Conservation (phyloP, 2,797 vertebrate species). For the Danio aesculapii region DNA sequence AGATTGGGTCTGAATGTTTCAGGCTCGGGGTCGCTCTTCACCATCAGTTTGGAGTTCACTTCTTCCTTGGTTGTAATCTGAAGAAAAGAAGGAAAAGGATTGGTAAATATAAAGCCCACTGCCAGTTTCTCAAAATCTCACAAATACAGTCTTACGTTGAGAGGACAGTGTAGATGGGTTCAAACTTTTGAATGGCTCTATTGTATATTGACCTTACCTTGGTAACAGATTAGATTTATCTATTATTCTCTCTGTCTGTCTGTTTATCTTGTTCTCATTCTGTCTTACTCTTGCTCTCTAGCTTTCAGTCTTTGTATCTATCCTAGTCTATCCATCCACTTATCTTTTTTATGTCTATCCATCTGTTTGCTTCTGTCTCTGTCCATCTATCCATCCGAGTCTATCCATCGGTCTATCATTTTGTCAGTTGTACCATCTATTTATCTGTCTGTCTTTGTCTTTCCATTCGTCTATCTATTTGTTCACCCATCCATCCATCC, state of each 20-base stretch:
- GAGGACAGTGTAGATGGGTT: neutral
- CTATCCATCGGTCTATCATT: too few species aligned
- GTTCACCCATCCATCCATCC: too few species aligned
- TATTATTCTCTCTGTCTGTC: neutral
- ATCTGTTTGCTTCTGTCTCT: too few species aligned
- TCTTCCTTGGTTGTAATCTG: conserved; percentile 97
- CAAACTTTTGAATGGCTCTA: too few species aligned
- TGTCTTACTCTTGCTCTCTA: neutral
- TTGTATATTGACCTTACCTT: too few species aligned
- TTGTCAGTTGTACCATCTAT: too few species aligned
- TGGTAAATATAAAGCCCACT: conserved; percentile 55
- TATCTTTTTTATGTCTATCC: too few species aligned
- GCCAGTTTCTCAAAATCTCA: conserved; percentile 32
- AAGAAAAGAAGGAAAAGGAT: neutral
- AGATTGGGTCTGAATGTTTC: conserved; percentile 97
- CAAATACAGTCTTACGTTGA: conserved; percentile 10
- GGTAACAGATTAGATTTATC: neutral
- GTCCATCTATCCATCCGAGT: too few species aligned
- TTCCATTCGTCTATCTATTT: too few species aligned
- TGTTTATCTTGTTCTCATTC: neutral
- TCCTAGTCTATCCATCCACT: too few species aligned
- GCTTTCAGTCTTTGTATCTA: too few species aligned
- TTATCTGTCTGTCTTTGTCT: too few species aligned
- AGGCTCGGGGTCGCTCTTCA: conserved; percentile 91
- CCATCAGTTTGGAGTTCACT: conserved; percentile 85